A percentile compares a stretch with the other conserved stretches of the same genome.
phyloP scores from a whole-genome alignment of 1,140 invertebrate genomes.

The Dryas iulia region DNA sequence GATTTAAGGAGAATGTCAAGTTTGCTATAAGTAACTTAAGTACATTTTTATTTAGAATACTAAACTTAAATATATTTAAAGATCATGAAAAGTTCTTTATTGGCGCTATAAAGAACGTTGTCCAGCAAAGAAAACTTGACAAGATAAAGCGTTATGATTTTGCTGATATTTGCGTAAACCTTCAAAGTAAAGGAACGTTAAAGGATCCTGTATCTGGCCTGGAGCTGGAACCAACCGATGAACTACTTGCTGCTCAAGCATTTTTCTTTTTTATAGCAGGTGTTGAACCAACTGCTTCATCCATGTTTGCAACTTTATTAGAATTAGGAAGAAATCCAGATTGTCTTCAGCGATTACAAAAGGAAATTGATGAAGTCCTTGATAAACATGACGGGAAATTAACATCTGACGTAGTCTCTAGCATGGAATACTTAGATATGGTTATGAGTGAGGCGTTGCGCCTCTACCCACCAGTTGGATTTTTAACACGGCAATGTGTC shows the following conservation, averaged over 20 bases:
- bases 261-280: conserved; percentile 80
- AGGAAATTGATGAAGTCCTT: conserved; percentile 80
- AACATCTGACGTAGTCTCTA: conserved; percentile 49
- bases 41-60: conserved; percentile 23
- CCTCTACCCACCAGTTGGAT: conserved; percentile 62
- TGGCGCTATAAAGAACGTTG: conserved; percentile 43
- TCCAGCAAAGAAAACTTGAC: conserved; percentile 39
- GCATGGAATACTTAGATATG: conserved; percentile 65
- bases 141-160: conserved; percentile 46
- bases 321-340: conserved; percentile 79
- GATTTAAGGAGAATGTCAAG: conserved; percentile 31
- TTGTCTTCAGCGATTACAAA: conserved; percentile 77
- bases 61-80: conserved; percentile 40
- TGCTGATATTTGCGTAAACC: conserved; percentile 33
- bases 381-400: conserved; percentile 52
- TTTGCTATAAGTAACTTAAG: conserved; percentile 30
- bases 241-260: conserved; percentile 60
- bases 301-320: conserved; percentile 69
- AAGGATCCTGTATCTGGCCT: conserved; percentile 42
- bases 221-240: conserved; percentile 45
- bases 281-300: conserved; percentile 82
- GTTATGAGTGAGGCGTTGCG: conserved; percentile 72
- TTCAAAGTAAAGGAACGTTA: conserved; percentile 41
- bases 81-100: conserved; percentile 47
- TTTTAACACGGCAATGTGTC: conserved; percentile 36